Percentiles rank a stretch among this genome's conserved stretches.
These are phyloP conservation scores for Microctonus brassicae DNA, from an alignment of 2,888 invertebrate genomes.

Conservation along the genomic window DNA sequence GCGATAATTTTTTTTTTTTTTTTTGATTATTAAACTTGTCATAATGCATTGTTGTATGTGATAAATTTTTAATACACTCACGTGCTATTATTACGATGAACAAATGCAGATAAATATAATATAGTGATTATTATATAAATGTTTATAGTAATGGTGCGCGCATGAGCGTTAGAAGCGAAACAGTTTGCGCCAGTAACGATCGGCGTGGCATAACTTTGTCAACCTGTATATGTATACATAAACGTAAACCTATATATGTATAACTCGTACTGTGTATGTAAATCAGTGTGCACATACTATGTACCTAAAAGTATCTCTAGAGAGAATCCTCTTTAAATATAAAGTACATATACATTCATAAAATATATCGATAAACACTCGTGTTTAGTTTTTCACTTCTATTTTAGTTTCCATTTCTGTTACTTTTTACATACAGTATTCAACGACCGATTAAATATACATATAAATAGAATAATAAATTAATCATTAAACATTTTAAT, in stretches of 20 bases:
- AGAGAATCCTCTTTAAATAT: background rate
- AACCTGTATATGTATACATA: background rate
- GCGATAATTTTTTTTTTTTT: too few relatives aligned
- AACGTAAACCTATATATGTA: background rate
- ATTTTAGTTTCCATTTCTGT: background rate
- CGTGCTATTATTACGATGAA: background rate
- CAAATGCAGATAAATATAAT: conserved; percentile 25
- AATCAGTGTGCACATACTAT: background rate
- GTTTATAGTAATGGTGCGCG: too few relatives aligned
- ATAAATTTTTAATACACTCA: conserved; percentile 15
- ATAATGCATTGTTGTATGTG: background rate
- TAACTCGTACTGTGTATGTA: background rate
- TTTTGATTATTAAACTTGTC: background rate
- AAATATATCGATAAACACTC: background rate
- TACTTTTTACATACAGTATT: background rate
- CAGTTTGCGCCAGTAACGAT: conserved; percentile 29
- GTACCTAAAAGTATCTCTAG: background rate
- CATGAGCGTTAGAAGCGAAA: conserved; percentile 22
- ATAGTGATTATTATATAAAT: conserved; percentile 37
- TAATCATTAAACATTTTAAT: background rate
- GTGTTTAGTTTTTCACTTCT: background rate
- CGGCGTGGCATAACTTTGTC: background rate
- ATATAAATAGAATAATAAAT: background rate
- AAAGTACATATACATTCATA: background rate
- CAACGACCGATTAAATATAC: background rate